Evolutionary conservation across 1,140 invertebrate genomes (phyloP).

Genomic region (Ostrea denselamellosa): DNA sequence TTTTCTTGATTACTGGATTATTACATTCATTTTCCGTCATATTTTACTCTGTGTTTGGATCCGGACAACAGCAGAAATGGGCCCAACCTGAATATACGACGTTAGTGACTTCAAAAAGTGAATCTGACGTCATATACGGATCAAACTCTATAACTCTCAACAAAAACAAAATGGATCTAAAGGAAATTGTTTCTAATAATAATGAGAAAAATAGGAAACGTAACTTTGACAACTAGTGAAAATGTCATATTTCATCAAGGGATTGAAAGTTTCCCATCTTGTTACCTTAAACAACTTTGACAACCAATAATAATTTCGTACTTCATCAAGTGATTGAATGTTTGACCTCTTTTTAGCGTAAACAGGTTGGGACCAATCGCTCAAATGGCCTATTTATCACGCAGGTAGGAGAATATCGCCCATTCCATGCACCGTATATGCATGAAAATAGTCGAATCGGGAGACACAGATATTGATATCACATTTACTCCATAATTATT

Average conservation of each 20-base stretch:
- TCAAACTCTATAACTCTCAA: background rate
- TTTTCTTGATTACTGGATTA: conserved; percentile 42
- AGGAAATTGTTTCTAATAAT: background rate
- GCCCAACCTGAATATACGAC: background rate
- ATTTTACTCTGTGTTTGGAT: conserved; percentile 45
- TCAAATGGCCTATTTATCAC: too few species aligned
- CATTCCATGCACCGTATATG: too few species aligned
- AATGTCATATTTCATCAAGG: background rate
- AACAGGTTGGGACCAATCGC: too few species aligned
- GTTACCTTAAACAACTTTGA: too few species aligned
- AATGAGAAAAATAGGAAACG: background rate
- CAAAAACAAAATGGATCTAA: background rate
- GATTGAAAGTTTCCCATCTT: too few species aligned
- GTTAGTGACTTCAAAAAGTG: background rate
- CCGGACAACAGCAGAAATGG: conserved; percentile 43
- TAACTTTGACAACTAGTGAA: background rate
- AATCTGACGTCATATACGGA: background rate
- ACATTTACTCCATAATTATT: too few species aligned
- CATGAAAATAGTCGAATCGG: too few species aligned
- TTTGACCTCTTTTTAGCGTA: too few species aligned
- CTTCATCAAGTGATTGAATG: too few species aligned
- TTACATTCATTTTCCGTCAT: conserved; percentile 24
- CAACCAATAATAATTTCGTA: too few species aligned
- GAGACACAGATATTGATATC: too few species aligned
- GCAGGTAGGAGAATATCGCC: too few species aligned